A percentile compares a stretch with the other conserved stretches of the same genome.
These are phyloP conservation scores for Cotesia typhae DNA, from an alignment of 1,140 invertebrate species.

Conservation along the genomic window DNA sequence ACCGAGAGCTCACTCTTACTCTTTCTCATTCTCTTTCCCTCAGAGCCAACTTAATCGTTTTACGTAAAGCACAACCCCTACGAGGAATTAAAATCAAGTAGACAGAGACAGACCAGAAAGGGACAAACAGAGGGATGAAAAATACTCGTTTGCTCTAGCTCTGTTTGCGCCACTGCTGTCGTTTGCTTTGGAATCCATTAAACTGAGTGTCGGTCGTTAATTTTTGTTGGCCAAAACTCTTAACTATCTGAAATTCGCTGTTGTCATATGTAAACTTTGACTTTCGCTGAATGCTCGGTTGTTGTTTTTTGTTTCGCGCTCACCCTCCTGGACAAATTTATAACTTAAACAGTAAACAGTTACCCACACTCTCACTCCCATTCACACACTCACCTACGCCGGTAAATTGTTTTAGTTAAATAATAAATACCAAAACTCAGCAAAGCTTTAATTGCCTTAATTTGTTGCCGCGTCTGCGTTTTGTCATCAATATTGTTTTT, in stretches of 20 bases:
- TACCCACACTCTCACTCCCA: too few species aligned
- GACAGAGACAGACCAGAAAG: not conserved
- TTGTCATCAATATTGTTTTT: not conserved
- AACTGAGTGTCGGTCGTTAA: constrained; percentile 38
- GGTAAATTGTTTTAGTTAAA: too few species aligned
- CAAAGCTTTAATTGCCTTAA: too few species aligned
- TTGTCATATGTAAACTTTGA: constrained; percentile 28
- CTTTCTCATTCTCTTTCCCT: constrained; percentile 31
- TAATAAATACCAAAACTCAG: too few species aligned
- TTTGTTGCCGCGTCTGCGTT: too few species aligned
- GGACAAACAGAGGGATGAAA: not conserved
- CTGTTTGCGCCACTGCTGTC: constrained; percentile 23
- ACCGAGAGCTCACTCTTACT: constrained; percentile 11
- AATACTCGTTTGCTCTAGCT: constrained; percentile 13
- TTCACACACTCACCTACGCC: too few species aligned
- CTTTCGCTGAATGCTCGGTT: constrained; percentile 12
- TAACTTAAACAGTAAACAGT: too few species aligned
- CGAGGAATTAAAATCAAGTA: constrained; percentile 12
- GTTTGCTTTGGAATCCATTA: constrained; percentile 37
- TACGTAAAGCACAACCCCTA: constrained; percentile 37
- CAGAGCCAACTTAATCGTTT: constrained; percentile 57
- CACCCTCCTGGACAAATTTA: too few species aligned
- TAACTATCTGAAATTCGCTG: constrained; percentile 33
- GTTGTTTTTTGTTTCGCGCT: not conserved
- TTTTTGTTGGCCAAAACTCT: constrained; percentile 38